phyloP scores from a whole-genome alignment of 2,113 vertebrate species.

The Ranitomeya variabilis region DNA sequence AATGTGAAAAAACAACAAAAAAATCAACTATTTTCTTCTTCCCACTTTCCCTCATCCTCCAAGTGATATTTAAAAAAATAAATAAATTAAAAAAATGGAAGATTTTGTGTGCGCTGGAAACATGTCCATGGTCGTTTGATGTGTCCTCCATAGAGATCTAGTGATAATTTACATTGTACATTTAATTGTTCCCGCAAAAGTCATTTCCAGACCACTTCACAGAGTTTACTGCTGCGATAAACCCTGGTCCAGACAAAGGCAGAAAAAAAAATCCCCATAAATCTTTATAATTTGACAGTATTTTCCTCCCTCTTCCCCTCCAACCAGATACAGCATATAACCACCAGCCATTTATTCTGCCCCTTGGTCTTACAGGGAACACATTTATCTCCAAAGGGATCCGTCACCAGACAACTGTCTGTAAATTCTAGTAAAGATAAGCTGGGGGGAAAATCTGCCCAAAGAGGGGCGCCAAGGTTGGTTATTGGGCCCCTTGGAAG shows the following conservation, averaged over 20 bases:
- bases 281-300: constrained; percentile 23
- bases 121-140: constrained; percentile 18
- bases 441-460: background rate
- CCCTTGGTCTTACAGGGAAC: background rate
- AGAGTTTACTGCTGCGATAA: constrained; percentile 10
- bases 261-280: constrained; percentile 1
- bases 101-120: background rate
- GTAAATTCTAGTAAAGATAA: constrained; percentile 7
- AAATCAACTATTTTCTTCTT: background rate
- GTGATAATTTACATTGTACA: constrained; percentile 16
- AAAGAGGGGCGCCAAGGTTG: background rate
- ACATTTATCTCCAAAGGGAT: constrained; percentile 9
- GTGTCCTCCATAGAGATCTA: constrained; percentile 18
- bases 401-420: constrained; percentile 18
- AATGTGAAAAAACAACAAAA: background rate
- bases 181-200: constrained; percentile 26
- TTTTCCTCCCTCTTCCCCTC: constrained; percentile 2
- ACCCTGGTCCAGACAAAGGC: constrained; percentile 25
- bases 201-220: constrained; percentile 37
- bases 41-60: background rate
- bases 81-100: background rate
- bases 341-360: background rate
- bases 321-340: background rate
- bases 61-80: background rate
- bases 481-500: no score